These are phyloP conservation scores for Nymphicus hollandicus DNA, from an alignment of 2,113 vertebrate species.

Conservation along the genomic window DNA sequence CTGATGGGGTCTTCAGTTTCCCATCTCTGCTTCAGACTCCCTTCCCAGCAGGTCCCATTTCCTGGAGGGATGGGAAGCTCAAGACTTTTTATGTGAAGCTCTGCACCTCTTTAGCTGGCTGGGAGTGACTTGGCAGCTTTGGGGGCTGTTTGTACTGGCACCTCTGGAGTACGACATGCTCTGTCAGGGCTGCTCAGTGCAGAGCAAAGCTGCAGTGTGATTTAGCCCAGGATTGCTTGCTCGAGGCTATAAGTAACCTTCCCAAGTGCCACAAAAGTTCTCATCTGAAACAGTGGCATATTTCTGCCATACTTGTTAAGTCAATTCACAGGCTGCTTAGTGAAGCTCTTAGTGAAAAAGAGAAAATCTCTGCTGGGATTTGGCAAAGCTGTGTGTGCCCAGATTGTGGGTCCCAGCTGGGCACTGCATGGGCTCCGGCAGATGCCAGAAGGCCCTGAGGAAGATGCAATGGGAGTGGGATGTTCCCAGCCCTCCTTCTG, in stretches of 20 bases:
- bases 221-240: neutral
- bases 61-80: neutral
- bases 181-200: neutral
- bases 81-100: neutral
- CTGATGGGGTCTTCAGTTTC: accelerated
- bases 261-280: slow-evolving; percentile 15
- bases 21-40: neutral
- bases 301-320: slow-evolving; percentile 32
- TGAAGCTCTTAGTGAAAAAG: neutral
- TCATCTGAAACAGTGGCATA: neutral
- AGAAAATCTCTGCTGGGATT: neutral
- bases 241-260: slow-evolving; percentile 59
- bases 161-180: neutral
- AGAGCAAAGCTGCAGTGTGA: slow-evolving; percentile 21
- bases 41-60: neutral
- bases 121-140: slow-evolving; percentile 1
- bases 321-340: neutral
- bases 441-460: neutral
- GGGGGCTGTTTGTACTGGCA: slow-evolving; percentile 43
- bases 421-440: neutral
- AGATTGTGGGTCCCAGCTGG: neutral
- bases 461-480: neutral
- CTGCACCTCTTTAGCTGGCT: neutral
- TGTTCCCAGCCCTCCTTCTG: neutral
- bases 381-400: neutral